Conservation (phyloP, 2,797 vertebrate genomes). For the Amblyraja radiata region DNA sequence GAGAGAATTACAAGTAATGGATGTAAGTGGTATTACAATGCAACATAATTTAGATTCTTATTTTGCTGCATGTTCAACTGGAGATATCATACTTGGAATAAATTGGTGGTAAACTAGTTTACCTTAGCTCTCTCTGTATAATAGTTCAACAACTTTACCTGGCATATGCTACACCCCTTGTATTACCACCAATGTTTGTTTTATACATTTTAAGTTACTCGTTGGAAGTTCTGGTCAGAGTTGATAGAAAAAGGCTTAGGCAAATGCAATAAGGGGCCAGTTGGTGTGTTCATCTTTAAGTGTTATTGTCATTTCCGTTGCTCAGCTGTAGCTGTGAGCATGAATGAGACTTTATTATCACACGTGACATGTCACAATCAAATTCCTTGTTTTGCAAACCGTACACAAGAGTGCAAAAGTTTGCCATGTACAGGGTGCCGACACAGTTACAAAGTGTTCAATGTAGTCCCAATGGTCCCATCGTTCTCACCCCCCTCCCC, state of each 20-base stretch:
- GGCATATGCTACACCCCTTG: neutral
- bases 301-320: neutral
- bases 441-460: too few species aligned
- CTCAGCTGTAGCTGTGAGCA: neutral
- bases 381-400: too few species aligned
- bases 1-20: neutral
- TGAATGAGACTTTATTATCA: too few species aligned
- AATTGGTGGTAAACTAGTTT: neutral
- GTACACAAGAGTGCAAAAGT: too few species aligned
- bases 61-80: neutral
- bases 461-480: too few species aligned
- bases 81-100: neutral
- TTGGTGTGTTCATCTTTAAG: neutral
- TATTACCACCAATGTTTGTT: neutral
- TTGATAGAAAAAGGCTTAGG: neutral
- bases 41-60: neutral
- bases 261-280: neutral
- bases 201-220: neutral
- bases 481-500: too few species aligned
- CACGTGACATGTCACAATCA: too few species aligned
- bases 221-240: neutral
- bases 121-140: neutral
- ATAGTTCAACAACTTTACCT: neutral
- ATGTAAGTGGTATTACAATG: neutral
- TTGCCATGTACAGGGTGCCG: too few species aligned